phyloP scores from a whole-genome alignment of 2,797 vertebrate species.

The Gallinago stenura region DNA sequence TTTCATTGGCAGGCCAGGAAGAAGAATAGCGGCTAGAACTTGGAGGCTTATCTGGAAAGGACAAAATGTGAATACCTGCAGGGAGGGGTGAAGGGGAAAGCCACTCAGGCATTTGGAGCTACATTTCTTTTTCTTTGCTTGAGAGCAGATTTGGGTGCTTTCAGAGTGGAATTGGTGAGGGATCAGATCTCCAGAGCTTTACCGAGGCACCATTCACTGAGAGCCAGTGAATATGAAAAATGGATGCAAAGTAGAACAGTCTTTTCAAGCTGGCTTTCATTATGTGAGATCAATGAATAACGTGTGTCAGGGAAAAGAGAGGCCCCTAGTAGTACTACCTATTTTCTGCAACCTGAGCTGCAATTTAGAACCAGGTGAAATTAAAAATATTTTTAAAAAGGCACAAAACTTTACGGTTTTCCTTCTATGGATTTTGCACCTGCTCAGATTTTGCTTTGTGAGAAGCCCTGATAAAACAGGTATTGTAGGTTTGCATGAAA shows the following conservation, averaged over 20 bases:
- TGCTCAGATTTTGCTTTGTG: background rate
- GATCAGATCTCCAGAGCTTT: background rate
- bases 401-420: background rate
- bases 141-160: background rate
- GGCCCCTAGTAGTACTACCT: background rate
- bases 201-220: background rate
- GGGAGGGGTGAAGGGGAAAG: conserved; percentile 1
- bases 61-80: background rate
- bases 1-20: conserved; percentile 23
- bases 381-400: background rate
- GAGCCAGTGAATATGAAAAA: background rate
- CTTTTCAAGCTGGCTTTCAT: conserved; percentile 8
- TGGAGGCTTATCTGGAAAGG: background rate
- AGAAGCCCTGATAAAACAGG: conserved; percentile 7
- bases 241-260: background rate
- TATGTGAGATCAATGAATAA: background rate
- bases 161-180: background rate
- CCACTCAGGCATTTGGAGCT: background rate
- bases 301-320: background rate
- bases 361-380: background rate
- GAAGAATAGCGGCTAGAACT: conserved; percentile 1
- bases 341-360: background rate
- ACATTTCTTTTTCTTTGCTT: background rate
- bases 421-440: background rate
- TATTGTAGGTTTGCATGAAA: background rate